Conservation (phyloP, 2,113 vertebrate genomes). For the Spea multiplicata region DNA sequence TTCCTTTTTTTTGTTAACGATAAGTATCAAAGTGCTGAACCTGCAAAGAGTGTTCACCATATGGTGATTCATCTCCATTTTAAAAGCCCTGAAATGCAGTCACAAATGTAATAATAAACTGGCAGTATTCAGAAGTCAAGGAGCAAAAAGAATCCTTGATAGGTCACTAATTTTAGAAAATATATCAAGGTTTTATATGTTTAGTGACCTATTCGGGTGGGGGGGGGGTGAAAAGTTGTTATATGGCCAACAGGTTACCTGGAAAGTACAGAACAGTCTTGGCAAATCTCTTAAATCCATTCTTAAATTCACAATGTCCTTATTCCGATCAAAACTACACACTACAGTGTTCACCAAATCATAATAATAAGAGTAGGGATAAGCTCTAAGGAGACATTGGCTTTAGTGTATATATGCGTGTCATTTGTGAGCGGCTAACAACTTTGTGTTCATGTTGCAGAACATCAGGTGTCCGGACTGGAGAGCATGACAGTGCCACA, state of each 20-base stretch:
- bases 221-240: not conserved
- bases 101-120: slow-evolving; percentile 11
- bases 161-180: slow-evolving; percentile 1
- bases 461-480: too few species aligned
- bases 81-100: slow-evolving; percentile 8
- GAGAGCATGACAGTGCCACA: too few species aligned
- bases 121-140: not conserved
- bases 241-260: not conserved
- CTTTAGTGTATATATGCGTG: too few species aligned
- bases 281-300: too few species aligned
- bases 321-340: too few species aligned
- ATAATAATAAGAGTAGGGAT: too few species aligned
- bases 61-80: slow-evolving; percentile 15
- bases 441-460: too few species aligned
- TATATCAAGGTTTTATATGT: not conserved
- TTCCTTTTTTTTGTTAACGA: not conserved
- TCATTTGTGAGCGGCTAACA: too few species aligned
- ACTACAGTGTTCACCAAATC: too few species aligned
- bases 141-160: not conserved
- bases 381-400: too few species aligned
- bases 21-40: not conserved
- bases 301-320: too few species aligned
- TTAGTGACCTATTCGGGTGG: not conserved
- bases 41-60: not conserved
- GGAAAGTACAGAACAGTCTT: not conserved